Conservation (phyloP, 2,113 vertebrate genomes). For the Nibea coibor region DNA sequence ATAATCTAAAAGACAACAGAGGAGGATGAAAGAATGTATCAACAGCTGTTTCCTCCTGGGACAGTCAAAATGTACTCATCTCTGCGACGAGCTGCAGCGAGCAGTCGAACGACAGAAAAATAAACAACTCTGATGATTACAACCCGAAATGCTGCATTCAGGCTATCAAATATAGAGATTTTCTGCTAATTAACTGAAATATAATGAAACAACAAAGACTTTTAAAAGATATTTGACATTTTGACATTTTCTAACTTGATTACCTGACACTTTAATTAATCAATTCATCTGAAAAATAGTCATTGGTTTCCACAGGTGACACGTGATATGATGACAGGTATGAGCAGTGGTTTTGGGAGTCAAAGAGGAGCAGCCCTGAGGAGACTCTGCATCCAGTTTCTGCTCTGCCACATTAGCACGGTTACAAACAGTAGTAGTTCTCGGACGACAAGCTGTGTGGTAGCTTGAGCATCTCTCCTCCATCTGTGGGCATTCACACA, state of each 20-base stretch:
- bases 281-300: neutral
- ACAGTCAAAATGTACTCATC: neutral
- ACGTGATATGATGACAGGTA: neutral
- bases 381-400: slow-evolving; percentile 19
- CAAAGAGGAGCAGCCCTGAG: neutral
- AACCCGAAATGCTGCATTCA: no score
- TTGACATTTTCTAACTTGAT: no score
- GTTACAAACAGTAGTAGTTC: slow-evolving; percentile 36
- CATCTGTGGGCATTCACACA: slow-evolving; percentile 68
- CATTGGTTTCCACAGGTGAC: no score
- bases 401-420: slow-evolving; percentile 30
- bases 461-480: slow-evolving; percentile 54
- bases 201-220: no score
- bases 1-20: neutral
- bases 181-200: no score
- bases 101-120: no score
- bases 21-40: neutral
- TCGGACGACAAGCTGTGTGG: slow-evolving; percentile 50
- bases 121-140: no score
- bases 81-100: no score
- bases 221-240: no score
- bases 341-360: neutral
- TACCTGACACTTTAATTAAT: no score
- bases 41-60: neutral
- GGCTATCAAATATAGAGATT: no score